Percentiles rank a stretch among this genome's conserved stretches.
Conservation (phyloP, 2,888 invertebrate species). For the Monochamus alternatus region DNA sequence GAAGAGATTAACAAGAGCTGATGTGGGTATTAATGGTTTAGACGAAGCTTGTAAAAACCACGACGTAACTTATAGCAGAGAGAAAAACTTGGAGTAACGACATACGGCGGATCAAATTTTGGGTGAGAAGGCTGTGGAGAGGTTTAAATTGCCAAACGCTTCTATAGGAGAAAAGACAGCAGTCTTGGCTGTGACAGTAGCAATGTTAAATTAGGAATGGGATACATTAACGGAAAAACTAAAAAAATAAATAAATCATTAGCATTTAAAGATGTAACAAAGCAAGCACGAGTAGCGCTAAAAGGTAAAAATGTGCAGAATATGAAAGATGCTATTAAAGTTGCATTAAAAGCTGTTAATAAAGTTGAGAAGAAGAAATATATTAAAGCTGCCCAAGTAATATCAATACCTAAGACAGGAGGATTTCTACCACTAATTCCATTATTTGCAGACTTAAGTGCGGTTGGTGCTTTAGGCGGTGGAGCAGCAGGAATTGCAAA, state of each 20-base stretch:
- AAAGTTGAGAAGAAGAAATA: constrained; percentile 17
- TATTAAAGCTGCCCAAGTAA: constrained; percentile 16
- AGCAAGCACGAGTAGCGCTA: too few relatives aligned
- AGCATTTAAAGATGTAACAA: too few relatives aligned
- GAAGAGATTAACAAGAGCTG: too few relatives aligned
- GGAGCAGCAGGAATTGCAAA: constrained; percentile 53
- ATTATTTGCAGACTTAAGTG: constrained; percentile 53
- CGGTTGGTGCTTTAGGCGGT: constrained; percentile 49
- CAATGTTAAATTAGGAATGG: too few relatives aligned
- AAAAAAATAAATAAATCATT: too few relatives aligned
- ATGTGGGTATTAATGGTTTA: too few relatives aligned
- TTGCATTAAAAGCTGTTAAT: constrained; percentile 15
- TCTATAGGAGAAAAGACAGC: not conserved
- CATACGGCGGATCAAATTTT: too few relatives aligned
- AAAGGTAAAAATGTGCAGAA: too few relatives aligned
- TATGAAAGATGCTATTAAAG: constrained; percentile 2
- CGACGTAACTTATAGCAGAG: too few relatives aligned
- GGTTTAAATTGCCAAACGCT: not conserved
- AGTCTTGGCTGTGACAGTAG: too few relatives aligned
- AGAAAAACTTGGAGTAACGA: too few relatives aligned
- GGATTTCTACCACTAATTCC: constrained; percentile 19
- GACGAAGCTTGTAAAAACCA: constrained; percentile 6
- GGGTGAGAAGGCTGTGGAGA: constrained; percentile 48
- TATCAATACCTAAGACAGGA: constrained; percentile 28
- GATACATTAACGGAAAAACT: too few relatives aligned